These are phyloP conservation scores for Nycticorax nycticorax DNA, from an alignment of 2,113 vertebrate species.

Conservation along the genomic window DNA sequence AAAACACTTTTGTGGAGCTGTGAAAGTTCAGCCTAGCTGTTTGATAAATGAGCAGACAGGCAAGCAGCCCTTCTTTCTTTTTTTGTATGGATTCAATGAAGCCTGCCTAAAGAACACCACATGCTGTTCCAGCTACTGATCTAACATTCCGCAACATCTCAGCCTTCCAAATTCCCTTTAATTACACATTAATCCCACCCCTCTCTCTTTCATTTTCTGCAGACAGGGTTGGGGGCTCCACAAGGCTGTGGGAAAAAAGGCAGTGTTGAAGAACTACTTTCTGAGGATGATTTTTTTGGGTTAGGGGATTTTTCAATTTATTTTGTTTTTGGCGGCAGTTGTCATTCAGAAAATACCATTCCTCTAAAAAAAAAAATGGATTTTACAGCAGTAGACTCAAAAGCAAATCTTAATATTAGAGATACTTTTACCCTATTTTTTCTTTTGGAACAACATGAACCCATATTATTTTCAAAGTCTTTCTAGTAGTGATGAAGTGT, in stretches of 20 bases:
- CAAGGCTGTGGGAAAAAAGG: constrained; percentile 81
- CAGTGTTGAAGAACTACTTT: constrained; percentile 72
- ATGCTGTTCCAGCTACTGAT: constrained; percentile 99
- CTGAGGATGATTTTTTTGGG: not conserved
- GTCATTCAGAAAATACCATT: not conserved
- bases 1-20: constrained; percentile 91
- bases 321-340: not conserved
- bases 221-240: constrained; percentile 83
- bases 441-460: not conserved
- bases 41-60: constrained; percentile 99
- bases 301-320: not conserved
- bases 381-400: not conserved
- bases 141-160: constrained; percentile 99
- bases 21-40: constrained; percentile 92
- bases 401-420: not conserved
- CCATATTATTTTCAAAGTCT: not conserved
- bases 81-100: constrained; percentile 99
- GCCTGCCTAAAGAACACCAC: constrained; percentile 99
- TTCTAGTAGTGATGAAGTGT: constrained; percentile 3
- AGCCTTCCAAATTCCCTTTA: constrained; percentile 99
- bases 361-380: not conserved
- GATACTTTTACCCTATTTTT: not conserved
- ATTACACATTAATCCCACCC: constrained; percentile 98
- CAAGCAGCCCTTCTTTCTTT: constrained; percentile 92
- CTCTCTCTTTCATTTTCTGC: constrained; percentile 94